A percentile compares a stretch with the other conserved stretches of the same genome.
phyloP scores from a whole-genome alignment of 2,113 vertebrate species.

The Albula glossodonta region DNA sequence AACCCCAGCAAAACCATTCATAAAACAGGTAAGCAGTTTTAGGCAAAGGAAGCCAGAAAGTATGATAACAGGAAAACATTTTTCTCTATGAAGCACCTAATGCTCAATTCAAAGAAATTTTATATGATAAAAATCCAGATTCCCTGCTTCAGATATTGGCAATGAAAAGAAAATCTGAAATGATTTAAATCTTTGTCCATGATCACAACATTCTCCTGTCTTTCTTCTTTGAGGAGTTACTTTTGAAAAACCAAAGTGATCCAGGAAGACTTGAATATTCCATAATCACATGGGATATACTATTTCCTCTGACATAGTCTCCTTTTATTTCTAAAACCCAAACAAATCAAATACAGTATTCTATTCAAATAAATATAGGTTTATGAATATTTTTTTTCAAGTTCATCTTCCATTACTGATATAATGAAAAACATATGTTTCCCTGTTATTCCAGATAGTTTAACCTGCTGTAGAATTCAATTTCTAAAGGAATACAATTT shows the following conservation, averaged over 20 bases:
- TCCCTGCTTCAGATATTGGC: neutral
- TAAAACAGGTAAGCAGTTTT: too few species aligned
- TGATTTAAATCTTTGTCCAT: neutral
- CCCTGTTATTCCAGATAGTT: neutral
- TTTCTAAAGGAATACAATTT: neutral
- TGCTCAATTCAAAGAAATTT: neutral
- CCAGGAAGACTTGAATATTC: neutral
- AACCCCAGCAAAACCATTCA: neutral
- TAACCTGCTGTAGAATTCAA: constrained; percentile 4
- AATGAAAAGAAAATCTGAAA: neutral
- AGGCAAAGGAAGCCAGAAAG: too few species aligned
- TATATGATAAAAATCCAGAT: neutral
- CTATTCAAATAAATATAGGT: neutral
- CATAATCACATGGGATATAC: neutral
- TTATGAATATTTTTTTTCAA: neutral
- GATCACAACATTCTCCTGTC: neutral
- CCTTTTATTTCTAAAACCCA: neutral
- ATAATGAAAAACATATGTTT: neutral
- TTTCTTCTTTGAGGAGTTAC: neutral
- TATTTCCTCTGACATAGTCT: neutral
- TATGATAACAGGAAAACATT: too few species aligned
- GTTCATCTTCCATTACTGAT: neutral
- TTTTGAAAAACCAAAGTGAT: neutral
- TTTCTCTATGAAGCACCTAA: neutral
- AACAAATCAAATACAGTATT: neutral